Percentiles rank a stretch among this genome's conserved stretches.
These are phyloP conservation scores for Adrianichthys oophorus DNA, from an alignment of 2,797 vertebrate genomes.

Conservation along the genomic window DNA sequence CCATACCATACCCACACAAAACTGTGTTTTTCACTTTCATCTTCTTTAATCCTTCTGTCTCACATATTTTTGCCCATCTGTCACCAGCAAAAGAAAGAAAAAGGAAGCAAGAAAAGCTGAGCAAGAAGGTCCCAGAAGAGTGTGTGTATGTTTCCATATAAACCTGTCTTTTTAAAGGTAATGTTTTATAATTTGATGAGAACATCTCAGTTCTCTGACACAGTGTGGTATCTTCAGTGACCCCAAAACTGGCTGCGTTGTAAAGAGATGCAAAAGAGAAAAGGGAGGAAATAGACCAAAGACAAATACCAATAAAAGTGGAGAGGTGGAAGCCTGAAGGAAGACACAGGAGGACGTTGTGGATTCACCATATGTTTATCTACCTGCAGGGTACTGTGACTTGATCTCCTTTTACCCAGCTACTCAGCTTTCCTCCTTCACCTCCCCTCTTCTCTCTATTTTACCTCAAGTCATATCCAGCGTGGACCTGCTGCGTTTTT, in stretches of 20 bases:
- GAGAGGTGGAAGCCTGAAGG: slow-evolving; percentile 3
- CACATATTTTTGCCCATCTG: no score
- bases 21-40: no score
- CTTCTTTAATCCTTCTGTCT: no score
- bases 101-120: no score
- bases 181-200: slow-evolving; percentile 36
- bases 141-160: neutral
- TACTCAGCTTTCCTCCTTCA: slow-evolving; percentile 7
- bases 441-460: slow-evolving; percentile 27
- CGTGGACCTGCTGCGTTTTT: slow-evolving; percentile 28
- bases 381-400: slow-evolving; percentile 37
- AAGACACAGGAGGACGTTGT: slow-evolving; percentile 34
- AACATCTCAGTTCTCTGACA: slow-evolving; percentile 42
- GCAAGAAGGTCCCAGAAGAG: no score
- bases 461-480: slow-evolving; percentile 44
- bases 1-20: no score
- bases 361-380: slow-evolving; percentile 51
- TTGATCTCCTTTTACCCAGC: slow-evolving; percentile 36
- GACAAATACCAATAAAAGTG: slow-evolving; percentile 8
- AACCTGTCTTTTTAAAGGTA: slow-evolving; percentile 19
- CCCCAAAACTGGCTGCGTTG: slow-evolving; percentile 45
- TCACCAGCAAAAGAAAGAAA: no score
- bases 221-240: slow-evolving; percentile 55
- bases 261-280: slow-evolving; percentile 32
- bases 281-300: slow-evolving; percentile 35